Conservation (phyloP, 2,797 vertebrate genomes). For the Typhlichthys subterraneus region DNA sequence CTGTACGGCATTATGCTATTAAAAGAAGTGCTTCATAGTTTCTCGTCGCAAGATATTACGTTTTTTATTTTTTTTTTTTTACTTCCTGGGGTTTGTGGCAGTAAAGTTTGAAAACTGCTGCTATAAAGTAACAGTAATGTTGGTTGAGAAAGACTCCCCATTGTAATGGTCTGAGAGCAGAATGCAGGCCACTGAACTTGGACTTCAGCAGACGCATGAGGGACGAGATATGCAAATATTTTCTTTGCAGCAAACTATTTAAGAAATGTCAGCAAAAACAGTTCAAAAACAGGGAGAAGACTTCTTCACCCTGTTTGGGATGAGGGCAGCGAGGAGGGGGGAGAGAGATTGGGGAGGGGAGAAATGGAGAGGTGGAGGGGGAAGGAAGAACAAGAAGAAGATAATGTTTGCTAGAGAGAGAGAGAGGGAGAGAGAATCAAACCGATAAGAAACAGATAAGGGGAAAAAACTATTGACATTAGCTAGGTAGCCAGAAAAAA, state of each 20-base stretch:
- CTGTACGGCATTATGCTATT: too few relatives aligned
- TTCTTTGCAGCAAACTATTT: slow-evolving; percentile 73
- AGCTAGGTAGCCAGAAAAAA: background rate
- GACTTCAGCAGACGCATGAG: slow-evolving; percentile 52
- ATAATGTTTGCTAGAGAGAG: too few relatives aligned
- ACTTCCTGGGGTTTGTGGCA: too few relatives aligned
- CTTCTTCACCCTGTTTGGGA: slow-evolving; percentile 59
- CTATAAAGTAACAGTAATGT: slow-evolving; percentile 15
- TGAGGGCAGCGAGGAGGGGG: slow-evolving; percentile 4
- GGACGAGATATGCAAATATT: slow-evolving; percentile 73
- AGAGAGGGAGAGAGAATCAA: slow-evolving; percentile 14
- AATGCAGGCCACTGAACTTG: slow-evolving; percentile 32
- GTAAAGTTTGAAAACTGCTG: too few relatives aligned
- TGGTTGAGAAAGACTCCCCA: background rate
- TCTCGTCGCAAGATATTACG: too few relatives aligned
- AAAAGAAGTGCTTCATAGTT: too few relatives aligned
- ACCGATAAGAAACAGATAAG: too few relatives aligned
- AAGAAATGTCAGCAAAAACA: slow-evolving; percentile 80
- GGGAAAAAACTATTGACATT: background rate
- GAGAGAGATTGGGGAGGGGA: slow-evolving; percentile 20
- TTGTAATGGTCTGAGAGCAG: slow-evolving; percentile 9
- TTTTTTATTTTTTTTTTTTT: too few relatives aligned
- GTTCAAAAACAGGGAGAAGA: slow-evolving; percentile 67
- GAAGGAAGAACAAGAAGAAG: too few relatives aligned
- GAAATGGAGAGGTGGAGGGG: slow-evolving; percentile 27